Evolutionary conservation across 2,797 vertebrate species (phyloP).

Genomic region (Myotis planiceps): DNA sequence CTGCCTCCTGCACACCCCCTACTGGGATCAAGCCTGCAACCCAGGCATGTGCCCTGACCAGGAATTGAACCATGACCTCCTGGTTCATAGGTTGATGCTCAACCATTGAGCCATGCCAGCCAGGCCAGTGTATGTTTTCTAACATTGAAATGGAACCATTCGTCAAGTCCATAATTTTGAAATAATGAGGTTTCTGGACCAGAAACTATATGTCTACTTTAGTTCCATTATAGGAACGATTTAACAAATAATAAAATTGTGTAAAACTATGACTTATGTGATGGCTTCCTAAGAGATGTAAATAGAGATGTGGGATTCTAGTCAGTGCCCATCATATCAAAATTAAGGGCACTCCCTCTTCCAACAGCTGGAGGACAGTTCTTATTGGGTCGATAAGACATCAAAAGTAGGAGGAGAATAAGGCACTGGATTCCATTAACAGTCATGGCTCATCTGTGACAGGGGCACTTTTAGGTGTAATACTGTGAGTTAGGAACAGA

Average conservation of each 20-base stretch:
- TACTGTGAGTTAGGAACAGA: not conserved
- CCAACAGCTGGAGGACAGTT: not conserved
- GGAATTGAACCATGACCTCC: too few relatives aligned
- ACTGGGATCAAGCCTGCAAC: too few relatives aligned
- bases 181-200: conserved; percentile 22
- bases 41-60: too few relatives aligned
- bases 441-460: accelerated
- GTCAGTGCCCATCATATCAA: not conserved
- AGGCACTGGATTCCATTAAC: not conserved
- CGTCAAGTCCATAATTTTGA: not conserved
- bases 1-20: too few relatives aligned
- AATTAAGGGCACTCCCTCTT: not conserved
- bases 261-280: not conserved
- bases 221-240: not conserved
- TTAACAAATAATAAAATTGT: too few relatives aligned
- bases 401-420: not conserved
- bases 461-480: not conserved
- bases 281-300: not conserved
- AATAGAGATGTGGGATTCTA: not conserved
- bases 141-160: conserved; percentile 31
- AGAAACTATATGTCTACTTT: not conserved
- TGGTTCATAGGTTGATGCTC: too few relatives aligned
- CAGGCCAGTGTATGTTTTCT: not conserved
- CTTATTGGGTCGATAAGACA: not conserved
- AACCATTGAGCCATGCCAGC: too few relatives aligned